Evolutionary conservation across 2,113 vertebrate species (phyloP).

Genomic region (Pomatorhinus ruficollis): DNA sequence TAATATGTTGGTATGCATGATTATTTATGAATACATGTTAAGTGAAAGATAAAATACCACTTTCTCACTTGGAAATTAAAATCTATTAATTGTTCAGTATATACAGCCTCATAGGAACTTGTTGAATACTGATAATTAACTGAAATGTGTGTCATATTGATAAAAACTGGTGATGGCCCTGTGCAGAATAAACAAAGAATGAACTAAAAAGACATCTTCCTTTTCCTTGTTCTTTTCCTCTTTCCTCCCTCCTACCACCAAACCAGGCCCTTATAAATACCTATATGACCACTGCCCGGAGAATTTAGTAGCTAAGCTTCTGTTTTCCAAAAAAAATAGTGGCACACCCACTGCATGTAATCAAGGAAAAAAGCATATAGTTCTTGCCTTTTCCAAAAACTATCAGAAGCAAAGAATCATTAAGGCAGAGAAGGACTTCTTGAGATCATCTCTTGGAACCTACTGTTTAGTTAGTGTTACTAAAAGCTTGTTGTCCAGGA

Average conservation of each 20-base stretch:
- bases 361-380: not conserved
- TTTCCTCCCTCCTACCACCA: not conserved
- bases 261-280: not conserved
- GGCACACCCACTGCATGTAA: not conserved
- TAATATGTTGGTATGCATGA: constrained; percentile 81
- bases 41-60: constrained; percentile 55
- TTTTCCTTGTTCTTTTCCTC: not conserved
- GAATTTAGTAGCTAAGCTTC: not conserved
- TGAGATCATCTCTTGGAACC: not conserved
- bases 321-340: not conserved
- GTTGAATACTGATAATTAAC: constrained; percentile 24
- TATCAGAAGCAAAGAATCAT: not conserved
- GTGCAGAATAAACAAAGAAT: not conserved
- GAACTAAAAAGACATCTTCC: not conserved
- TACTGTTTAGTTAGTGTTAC: not conserved
- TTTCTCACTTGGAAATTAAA: constrained; percentile 56
- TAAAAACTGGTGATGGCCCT: not conserved
- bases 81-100: constrained; percentile 1
- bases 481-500: not conserved
- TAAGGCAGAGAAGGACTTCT: not conserved
- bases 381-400: not conserved
- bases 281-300: not conserved
- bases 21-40: constrained; percentile 75
- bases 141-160: not conserved
- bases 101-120: constrained; percentile 38